Evolutionary conservation across 2,113 vertebrate species (phyloP).

Genomic region (Phaethon lepturus): DNA sequence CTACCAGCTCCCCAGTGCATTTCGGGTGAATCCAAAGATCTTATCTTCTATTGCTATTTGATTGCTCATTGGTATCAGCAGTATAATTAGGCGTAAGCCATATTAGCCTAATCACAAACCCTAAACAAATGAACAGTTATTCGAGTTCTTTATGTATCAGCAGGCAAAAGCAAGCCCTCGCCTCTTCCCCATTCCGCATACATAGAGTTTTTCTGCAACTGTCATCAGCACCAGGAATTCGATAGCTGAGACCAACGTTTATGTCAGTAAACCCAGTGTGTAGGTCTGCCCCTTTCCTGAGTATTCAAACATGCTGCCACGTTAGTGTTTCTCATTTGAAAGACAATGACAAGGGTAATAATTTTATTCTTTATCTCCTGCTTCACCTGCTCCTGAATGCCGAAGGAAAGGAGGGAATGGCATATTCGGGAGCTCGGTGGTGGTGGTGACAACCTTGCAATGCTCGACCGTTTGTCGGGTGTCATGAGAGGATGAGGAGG

Average conservation of each 20-base stretch:
- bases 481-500: background rate
- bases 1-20: background rate
- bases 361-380: constrained; percentile 1
- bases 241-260: background rate
- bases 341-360: background rate
- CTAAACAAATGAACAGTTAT: background rate
- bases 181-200: background rate
- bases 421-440: rapidly evolving
- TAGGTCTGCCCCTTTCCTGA: background rate
- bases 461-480: rapidly evolving
- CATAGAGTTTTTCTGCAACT: background rate
- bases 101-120: background rate
- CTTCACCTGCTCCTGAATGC: background rate
- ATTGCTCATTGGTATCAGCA: background rate
- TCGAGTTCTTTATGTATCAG: background rate
- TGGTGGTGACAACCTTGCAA: background rate
- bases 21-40: background rate
- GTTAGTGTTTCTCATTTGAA: background rate
- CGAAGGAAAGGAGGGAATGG: background rate
- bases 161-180: background rate
- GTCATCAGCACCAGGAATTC: background rate
- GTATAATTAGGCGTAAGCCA: background rate
- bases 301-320: background rate
- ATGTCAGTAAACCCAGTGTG: background rate
- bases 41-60: background rate